phyloP scores from a whole-genome alignment of 2,888 invertebrate species.

The Dromius quadrimaculatus region DNA sequence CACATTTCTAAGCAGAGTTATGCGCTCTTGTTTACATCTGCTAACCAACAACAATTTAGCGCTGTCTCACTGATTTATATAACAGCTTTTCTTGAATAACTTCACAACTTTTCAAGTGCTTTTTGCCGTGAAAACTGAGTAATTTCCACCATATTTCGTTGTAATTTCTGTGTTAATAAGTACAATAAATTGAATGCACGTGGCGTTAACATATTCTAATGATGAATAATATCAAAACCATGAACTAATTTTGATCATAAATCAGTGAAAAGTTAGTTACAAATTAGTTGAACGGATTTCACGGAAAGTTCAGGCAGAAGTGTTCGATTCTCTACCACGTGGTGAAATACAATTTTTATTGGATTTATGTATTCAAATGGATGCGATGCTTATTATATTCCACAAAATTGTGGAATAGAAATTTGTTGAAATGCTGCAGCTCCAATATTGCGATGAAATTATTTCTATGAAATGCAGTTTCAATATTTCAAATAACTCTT shows the following conservation, averaged over 20 bases:
- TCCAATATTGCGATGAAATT: too few relatives aligned
- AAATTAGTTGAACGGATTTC: constrained; percentile 31
- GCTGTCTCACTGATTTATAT: too few relatives aligned
- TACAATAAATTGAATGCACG: constrained; percentile 33
- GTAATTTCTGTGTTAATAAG: constrained; percentile 4
- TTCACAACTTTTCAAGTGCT: not conserved
- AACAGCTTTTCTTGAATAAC: not conserved
- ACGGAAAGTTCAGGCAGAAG: constrained; percentile 2
- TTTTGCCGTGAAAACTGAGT: not conserved
- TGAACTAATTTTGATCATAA: constrained; percentile 31
- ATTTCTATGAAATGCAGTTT: too few relatives aligned
- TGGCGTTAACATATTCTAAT: constrained; percentile 35
- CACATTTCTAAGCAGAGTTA: not conserved
- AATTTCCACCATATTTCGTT: not conserved
- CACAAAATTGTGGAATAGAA: too few relatives aligned
- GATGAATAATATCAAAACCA: constrained; percentile 38
- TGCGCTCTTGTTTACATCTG: not conserved
- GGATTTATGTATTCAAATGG: constrained; percentile 14
- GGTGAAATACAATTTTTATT: constrained; percentile 1
- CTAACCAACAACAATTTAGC: too few relatives aligned
- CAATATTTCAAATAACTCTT: too few relatives aligned
- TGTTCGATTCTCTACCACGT: constrained; percentile 20
- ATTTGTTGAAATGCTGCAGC: too few relatives aligned
- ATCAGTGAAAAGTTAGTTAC: constrained; percentile 37
- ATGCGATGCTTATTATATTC: constrained; percentile 7